A percentile compares a stretch with the other conserved stretches of the same genome.
These are phyloP conservation scores for Rhaphigaster nebulosa DNA, from an alignment of 2,888 invertebrate species.

Conservation along the genomic window DNA sequence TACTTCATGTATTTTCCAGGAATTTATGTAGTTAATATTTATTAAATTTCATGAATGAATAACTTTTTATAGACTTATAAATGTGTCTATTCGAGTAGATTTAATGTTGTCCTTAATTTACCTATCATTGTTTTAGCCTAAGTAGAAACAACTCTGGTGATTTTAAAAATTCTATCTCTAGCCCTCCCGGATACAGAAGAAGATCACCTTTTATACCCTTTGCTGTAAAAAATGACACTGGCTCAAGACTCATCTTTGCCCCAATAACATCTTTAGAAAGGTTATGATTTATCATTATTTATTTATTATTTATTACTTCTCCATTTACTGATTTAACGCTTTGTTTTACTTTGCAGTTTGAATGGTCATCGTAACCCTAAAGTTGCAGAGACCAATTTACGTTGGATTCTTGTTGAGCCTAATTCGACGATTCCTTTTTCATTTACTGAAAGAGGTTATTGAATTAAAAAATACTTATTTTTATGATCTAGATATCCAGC, in stretches of 20 bases:
- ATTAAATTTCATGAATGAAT: background rate
- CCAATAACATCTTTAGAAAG: slow-evolving; percentile 81
- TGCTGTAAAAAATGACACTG: slow-evolving; percentile 92
- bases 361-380: slow-evolving; percentile 61
- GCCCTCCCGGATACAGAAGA: slow-evolving; percentile 77
- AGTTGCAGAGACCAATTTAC: slow-evolving; percentile 68
- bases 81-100: background rate
- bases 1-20: too few species aligned
- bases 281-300: slow-evolving; percentile 61
- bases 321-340: background rate
- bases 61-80: background rate
- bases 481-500: background rate
- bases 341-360: slow-evolving; percentile 63
- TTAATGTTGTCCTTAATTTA: slow-evolving; percentile 20
- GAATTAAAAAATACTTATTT: background rate
- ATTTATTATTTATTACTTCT: background rate
- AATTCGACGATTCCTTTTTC: slow-evolving; percentile 88
- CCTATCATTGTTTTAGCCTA: slow-evolving; percentile 23
- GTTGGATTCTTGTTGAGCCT: slow-evolving; percentile 81
- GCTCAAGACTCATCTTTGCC: slow-evolving; percentile 87
- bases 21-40: background rate
- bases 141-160: slow-evolving; percentile 56
- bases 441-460: slow-evolving; percentile 80
- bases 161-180: slow-evolving; percentile 66
- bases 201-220: slow-evolving; percentile 95